Base-by-base conservation (phyloP, 2,888 invertebrate species). In the Chrysodeixis includens region DNA sequence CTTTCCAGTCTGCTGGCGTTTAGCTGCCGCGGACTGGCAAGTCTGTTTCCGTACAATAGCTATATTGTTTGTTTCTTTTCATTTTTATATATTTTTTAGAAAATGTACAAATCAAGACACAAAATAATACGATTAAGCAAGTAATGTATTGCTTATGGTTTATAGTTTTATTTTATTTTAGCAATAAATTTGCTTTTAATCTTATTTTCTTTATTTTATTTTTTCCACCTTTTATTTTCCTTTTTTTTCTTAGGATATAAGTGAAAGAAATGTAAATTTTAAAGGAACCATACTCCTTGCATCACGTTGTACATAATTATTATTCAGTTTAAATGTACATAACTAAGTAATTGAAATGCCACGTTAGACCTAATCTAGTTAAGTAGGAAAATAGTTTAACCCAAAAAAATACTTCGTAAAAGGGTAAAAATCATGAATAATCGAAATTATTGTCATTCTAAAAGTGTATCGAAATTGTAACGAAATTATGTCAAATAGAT, bases 271-370 rank as follows among this genome's bases (percentile, higher is more conserved):
- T 94, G 93, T 94, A 94, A 81, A 93, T 91, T 93, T 78, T 70
- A 87, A 89, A 90, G 95, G 95, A 95, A 95, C 95, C 95, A 83
- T 87, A 95, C 92, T 95, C 95, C 95, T 95, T 95, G 95, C 95
- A 95, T 90, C 89, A 87, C 79, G 79, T 69, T 91, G 90, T 94
- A 93, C 65, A 93, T 93, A 94, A 64, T 83, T 83, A 81, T 26
- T 81, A 83, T 83, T 86, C 86, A 85, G 84, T 88, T 87, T 82
- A 85, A 67, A 76, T 93, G 92, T 93, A 92, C 81, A 93, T 92
- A 91, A 81, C 66, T 82, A 67, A 74, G 61, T 40, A 70, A 78
- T 77, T 60, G 65, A 84, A 85, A 79, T 81, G 86, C 88, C 87
- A 89, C 87, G 82, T 83, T 81, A 82, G 77, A 69, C 40, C 71